A percentile compares a stretch with the other conserved stretches of the same genome.
Conservation (phyloP, 2,797 vertebrate genomes). For the Siniperca obscura region DNA sequence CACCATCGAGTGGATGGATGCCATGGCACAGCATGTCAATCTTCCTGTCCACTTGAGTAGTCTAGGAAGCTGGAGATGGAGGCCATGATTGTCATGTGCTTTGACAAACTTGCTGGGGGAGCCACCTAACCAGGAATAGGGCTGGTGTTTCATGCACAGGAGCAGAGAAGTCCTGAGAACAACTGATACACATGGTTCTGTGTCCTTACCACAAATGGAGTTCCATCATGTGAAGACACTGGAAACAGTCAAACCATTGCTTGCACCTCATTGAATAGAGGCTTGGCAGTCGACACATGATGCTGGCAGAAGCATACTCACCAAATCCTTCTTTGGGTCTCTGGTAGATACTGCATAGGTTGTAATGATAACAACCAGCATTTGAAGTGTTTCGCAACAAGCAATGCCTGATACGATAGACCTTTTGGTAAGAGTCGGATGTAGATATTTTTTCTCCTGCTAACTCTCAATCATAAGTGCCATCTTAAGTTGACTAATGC, state of each 20-base stretch:
- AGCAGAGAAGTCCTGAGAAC: not conserved
- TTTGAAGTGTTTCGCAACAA: not conserved
- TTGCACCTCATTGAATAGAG: constrained; percentile 3
- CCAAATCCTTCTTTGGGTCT: not conserved
- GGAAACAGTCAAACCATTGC: constrained; percentile 1
- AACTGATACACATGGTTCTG: not conserved
- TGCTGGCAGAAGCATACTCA: constrained; percentile 3
- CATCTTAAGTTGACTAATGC: constrained; percentile 25
- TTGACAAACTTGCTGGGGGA: not conserved
- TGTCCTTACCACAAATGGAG: not conserved
- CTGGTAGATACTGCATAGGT: not conserved
- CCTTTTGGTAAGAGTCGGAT: not conserved
- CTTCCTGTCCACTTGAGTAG: not conserved
- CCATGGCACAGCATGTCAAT: not conserved
- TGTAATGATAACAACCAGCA: not conserved
- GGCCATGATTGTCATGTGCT: not conserved
- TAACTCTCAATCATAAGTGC: not conserved
- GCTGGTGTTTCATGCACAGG: not conserved
- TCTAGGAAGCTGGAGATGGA: not conserved
- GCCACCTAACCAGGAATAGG: not conserved
- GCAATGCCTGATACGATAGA: not conserved
- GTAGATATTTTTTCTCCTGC: not conserved
- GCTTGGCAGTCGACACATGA: not conserved
- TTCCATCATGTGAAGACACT: not conserved
- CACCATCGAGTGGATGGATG: not conserved